These are phyloP conservation scores for Macrotus californicus DNA, from an alignment of 2,113 vertebrate species.

Conservation along the genomic window DNA sequence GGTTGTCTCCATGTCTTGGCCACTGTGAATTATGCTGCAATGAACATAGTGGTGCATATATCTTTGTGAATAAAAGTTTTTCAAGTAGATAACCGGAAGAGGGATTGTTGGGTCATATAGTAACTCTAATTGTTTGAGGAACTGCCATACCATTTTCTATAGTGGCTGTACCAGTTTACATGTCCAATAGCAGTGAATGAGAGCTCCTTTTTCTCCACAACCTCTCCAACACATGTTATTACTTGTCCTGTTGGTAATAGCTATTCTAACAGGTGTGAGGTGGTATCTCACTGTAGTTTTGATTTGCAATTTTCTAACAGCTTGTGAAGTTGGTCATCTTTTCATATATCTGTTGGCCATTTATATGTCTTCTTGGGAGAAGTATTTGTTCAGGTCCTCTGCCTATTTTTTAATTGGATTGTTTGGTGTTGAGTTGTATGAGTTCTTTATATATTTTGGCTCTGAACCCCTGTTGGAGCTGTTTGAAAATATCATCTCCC, in stretches of 20 bases:
- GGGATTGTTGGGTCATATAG: not conserved
- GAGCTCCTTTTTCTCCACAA: not conserved
- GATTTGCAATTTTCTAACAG: not conserved
- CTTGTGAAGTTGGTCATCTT: too few relatives aligned
- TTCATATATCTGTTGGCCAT: too few relatives aligned
- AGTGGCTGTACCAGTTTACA: not conserved
- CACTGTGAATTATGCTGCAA: not conserved
- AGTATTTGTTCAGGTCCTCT: not conserved
- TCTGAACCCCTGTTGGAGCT: not conserved
- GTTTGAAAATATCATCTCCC: not conserved
- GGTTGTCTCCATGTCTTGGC: not conserved
- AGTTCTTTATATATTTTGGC: not conserved
- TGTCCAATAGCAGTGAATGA: not conserved
- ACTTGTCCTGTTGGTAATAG: not conserved
- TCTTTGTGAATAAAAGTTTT: not conserved
- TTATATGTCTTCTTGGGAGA: too few relatives aligned
- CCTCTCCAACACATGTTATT: not conserved
- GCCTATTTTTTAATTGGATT: not conserved
- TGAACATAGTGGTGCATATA: not conserved
- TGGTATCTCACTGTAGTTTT: not conserved
- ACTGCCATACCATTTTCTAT: not conserved
- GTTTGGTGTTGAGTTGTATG: not conserved
- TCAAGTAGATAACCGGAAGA: not conserved
- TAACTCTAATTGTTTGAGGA: not conserved
- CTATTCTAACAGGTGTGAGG: not conserved